phyloP scores from a whole-genome alignment of 2,797 vertebrate species.

The Halcyon chelicuti region DNA sequence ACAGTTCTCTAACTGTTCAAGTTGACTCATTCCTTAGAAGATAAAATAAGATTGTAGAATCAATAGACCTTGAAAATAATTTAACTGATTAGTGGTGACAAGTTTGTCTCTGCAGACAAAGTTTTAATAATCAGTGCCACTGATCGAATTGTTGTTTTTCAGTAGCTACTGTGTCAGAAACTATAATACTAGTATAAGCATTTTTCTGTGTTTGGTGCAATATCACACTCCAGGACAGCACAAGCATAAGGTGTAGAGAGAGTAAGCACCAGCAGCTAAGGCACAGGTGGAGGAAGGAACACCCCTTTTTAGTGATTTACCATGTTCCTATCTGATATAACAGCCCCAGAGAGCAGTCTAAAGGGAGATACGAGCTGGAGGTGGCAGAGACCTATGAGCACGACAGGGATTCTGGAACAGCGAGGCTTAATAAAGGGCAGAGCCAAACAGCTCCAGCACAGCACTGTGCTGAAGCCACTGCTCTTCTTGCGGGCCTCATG shows the following conservation, averaged over 20 bases:
- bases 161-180: background rate
- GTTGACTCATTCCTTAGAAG: background rate
- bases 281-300: background rate
- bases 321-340: background rate
- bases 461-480: rapidly evolving
- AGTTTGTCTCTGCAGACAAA: background rate
- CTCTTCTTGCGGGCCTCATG: background rate
- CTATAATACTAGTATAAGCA: background rate
- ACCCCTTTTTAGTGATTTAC: background rate
- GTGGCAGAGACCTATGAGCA: rapidly evolving
- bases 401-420: background rate
- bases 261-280: background rate
- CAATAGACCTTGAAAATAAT: background rate
- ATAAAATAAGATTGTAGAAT: background rate
- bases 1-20: background rate
- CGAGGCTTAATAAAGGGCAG: background rate
- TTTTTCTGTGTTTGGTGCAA: background rate
- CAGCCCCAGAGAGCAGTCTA: background rate
- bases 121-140: background rate
- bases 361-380: background rate
- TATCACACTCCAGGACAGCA: background rate
- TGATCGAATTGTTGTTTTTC: background rate
- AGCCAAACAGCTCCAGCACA: background rate
- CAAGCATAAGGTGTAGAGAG: rapidly evolving
- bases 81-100: background rate